A percentile compares a stretch with the other conserved stretches of the same genome.
Evolutionary conservation across 2,113 vertebrate species (phyloP).

Genomic region (Camelus bactrianus): DNA sequence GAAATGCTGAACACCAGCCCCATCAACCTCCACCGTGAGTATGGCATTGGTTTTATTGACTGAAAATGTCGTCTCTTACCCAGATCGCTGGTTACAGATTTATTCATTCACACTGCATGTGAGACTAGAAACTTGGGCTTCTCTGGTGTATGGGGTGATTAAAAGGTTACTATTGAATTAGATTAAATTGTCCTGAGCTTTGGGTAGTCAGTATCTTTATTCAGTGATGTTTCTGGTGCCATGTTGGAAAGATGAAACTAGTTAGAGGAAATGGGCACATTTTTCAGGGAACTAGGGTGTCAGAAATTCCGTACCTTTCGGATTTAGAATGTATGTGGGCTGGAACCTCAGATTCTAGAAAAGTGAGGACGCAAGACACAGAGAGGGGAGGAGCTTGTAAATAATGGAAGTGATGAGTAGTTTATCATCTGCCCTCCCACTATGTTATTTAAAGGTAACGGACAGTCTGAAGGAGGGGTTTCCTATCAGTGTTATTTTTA

Average conservation of each 20-base stretch:
- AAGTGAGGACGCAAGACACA: neutral
- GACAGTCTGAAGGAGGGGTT: neutral
- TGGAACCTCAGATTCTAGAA: neutral
- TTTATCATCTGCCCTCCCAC: neutral
- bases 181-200: conserved; percentile 15
- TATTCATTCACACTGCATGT: conserved; percentile 70
- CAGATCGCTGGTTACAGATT: conserved; percentile 55
- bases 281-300: neutral
- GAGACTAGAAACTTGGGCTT: conserved; percentile 39
- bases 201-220: conserved; percentile 17
- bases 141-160: neutral
- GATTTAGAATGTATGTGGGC: neutral
- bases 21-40: conserved; percentile 83
- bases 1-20: conserved; percentile 82
- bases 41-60: conserved; percentile 79
- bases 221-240: conserved; percentile 33
- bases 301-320: neutral
- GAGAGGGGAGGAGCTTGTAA: neutral
- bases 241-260: neutral
- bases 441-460: neutral
- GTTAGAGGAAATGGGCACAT: neutral
- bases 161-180: conserved; percentile 47
- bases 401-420: neutral
- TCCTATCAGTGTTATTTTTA: neutral
- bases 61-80: conserved; percentile 70